Percentiles rank a stretch among this genome's conserved stretches.
phyloP scores from a whole-genome alignment of 2,113 vertebrate genomes.

The Grantiella picta region DNA sequence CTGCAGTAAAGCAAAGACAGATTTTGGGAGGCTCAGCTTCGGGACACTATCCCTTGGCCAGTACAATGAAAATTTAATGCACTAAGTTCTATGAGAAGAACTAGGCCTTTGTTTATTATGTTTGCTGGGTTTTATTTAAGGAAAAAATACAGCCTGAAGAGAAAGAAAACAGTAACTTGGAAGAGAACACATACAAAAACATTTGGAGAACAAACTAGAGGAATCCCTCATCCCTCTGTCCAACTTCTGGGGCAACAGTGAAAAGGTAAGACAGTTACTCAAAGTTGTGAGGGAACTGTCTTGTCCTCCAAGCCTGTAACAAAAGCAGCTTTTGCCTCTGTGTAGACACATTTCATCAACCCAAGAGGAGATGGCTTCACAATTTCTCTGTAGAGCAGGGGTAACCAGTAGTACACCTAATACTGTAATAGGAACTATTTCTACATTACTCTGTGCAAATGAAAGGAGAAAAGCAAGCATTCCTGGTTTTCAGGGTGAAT shows the following conservation, averaged over 20 bases:
- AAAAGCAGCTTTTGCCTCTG: not conserved
- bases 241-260: not conserved
- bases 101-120: not conserved
- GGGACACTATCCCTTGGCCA: not conserved
- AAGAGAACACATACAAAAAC: not conserved
- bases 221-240: not conserved
- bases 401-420: not conserved
- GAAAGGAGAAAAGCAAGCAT: not conserved
- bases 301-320: not conserved
- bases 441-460: not conserved
- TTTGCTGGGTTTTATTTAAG: not conserved
- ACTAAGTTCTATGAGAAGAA: not conserved
- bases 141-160: not conserved
- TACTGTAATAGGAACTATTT: not conserved
- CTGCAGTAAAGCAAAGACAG: not conserved
- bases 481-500: not conserved
- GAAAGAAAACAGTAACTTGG: not conserved
- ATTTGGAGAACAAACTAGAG: not conserved
- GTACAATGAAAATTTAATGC: not conserved
- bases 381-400: not conserved
- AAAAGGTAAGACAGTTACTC: not conserved
- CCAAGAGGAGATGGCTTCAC: not conserved
- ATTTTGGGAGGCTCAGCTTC: not conserved
- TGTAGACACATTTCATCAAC: not conserved
- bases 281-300: not conserved